Evolutionary conservation across 2,113 vertebrate species (phyloP).

Genomic region (Nymphicus hollandicus): DNA sequence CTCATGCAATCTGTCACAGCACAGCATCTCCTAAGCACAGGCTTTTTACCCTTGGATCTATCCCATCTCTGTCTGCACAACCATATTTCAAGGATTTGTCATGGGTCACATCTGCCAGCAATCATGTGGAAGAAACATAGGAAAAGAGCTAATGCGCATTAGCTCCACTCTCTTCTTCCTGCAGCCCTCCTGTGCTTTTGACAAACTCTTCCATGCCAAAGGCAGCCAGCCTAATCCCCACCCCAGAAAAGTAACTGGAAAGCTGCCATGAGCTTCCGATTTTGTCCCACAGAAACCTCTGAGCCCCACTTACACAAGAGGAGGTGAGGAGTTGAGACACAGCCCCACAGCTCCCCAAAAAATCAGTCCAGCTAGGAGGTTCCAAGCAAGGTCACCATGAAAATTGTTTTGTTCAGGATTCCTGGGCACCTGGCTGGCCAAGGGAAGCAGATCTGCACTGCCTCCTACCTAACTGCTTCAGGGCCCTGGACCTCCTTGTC

Average conservation of each 20-base stretch:
- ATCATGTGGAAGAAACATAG: conserved; percentile 12
- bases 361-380: neutral
- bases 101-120: conserved; percentile 40
- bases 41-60: conserved; percentile 53
- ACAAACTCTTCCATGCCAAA: neutral
- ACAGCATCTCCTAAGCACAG: neutral
- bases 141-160: neutral
- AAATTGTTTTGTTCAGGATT: neutral
- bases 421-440: neutral
- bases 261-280: neutral
- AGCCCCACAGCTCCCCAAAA: neutral
- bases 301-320: fast-evolving
- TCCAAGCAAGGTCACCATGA: neutral
- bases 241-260: neutral
- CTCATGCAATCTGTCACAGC: conserved; percentile 17
- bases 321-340: neutral
- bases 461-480: neutral
- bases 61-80: conserved; percentile 20
- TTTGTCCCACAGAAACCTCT: neutral
- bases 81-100: conserved; percentile 44
- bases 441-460: neutral
- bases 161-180: neutral
- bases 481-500: neutral
- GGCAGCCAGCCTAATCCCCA: neutral
- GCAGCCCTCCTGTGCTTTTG: neutral